Evolutionary conservation across 2,113 vertebrate genomes (phyloP).

Genomic region (human (Homo sapiens)): DNA sequence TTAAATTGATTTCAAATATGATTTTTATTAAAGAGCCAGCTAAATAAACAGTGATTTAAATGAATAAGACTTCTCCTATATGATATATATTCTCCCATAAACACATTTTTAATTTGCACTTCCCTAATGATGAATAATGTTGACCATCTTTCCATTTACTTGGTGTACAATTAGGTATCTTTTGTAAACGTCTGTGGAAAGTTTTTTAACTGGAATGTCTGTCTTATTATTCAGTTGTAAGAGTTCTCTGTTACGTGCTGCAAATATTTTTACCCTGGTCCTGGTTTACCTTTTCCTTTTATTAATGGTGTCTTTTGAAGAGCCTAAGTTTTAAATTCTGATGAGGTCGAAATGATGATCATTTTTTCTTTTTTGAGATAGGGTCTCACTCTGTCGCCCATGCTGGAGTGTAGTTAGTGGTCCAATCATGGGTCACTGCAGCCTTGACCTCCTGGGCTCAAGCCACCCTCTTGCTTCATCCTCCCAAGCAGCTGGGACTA

Average conservation of each 20-base stretch:
- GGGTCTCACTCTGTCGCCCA: too few relatives aligned
- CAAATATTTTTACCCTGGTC: neutral
- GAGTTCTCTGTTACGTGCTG: neutral
- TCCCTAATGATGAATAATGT: neutral
- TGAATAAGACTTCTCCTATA: neutral
- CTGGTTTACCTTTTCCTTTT: neutral
- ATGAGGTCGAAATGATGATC: neutral
- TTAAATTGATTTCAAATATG: neutral
- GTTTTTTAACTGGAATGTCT: neutral
- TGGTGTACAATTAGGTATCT: neutral
- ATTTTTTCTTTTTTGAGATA: too few relatives aligned
- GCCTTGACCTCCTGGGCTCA: too few relatives aligned
- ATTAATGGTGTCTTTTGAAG: neutral
- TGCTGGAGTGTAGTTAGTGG: too few relatives aligned
- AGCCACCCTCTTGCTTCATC: too few relatives aligned
- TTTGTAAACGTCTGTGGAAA: neutral
- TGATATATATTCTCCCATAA: neutral
- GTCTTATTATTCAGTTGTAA: neutral
- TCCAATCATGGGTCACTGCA: too few relatives aligned
- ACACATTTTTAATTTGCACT: neutral
- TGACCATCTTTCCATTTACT: neutral
- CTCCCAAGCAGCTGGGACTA: too few relatives aligned
- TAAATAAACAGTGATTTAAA: neutral
- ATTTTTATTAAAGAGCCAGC: neutral
- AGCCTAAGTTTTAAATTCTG: neutral